Conservation (phyloP, 2,113 vertebrate genomes). For the Coptodon rendalli region DNA sequence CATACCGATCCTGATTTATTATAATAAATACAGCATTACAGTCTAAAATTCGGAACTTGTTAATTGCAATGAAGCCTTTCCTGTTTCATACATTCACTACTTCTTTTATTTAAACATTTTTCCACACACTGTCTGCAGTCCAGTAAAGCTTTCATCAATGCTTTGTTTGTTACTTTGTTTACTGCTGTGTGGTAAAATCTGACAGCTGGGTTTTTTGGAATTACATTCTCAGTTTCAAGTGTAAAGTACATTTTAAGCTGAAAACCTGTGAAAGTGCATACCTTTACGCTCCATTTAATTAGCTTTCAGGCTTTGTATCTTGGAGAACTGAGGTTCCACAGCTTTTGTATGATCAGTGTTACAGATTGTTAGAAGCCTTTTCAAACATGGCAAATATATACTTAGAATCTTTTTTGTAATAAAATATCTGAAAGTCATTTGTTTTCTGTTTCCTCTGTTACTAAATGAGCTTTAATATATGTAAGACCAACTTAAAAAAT, state of each 20-base stretch:
- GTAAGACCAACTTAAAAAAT: not conserved
- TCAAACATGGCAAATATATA: not conserved
- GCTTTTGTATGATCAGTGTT: slow-evolving; percentile 11
- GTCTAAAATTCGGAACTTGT: not conserved
- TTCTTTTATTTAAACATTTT: not conserved
- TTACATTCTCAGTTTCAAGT: not conserved
- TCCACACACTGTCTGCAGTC: not conserved
- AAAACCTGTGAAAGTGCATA: not conserved
- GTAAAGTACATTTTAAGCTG: not conserved
- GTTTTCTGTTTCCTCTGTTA: not conserved
- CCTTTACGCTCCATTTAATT: not conserved
- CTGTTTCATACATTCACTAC: not conserved
- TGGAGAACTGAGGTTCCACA: not conserved
- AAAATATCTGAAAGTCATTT: not conserved
- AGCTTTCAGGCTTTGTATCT: not conserved
- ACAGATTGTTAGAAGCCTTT: not conserved
- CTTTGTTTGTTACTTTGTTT: not conserved
- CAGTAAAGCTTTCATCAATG: not conserved
- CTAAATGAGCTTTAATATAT: not conserved
- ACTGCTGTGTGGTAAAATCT: not conserved
- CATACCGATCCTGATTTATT: not conserved
- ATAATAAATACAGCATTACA: not conserved
- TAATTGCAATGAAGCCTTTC: not conserved
- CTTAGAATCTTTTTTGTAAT: slow-evolving; percentile 8
- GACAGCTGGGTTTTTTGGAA: not conserved